Evolutionary conservation across 2,797 vertebrate species (phyloP).

Genomic region (Muraenolepis orangiensis): DNA sequence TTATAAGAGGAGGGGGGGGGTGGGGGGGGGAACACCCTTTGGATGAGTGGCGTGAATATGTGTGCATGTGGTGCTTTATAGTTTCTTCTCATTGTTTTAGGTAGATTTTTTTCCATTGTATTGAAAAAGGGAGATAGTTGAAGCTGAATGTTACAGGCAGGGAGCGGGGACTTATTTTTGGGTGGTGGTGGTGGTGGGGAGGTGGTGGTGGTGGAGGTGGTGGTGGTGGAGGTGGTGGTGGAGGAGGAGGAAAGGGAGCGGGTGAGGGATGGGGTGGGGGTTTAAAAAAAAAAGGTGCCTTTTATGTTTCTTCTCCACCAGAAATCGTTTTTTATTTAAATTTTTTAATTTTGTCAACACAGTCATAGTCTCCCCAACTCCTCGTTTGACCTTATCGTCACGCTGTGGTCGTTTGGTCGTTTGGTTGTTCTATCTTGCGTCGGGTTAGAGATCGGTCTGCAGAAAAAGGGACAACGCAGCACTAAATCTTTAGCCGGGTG

Average conservation of each 20-base stretch:
- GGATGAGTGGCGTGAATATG: too few species aligned
- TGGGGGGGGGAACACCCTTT: too few species aligned
- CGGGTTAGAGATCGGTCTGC: neutral
- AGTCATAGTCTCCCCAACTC: neutral
- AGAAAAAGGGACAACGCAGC: constrained; percentile 41
- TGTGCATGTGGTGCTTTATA: constrained; percentile 71
- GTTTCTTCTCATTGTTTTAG: constrained; percentile 77
- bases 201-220: too few species aligned
- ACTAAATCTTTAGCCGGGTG: constrained; percentile 27
- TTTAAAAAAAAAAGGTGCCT: constrained; percentile 59
- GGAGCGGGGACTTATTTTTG: constrained; percentile 36
- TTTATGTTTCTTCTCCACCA: constrained; percentile 46
- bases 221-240: too few species aligned
- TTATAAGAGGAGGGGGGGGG: neutral
- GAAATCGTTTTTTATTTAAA: constrained; percentile 22
- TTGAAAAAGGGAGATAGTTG: constrained; percentile 44
- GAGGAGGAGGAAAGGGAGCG: too few species aligned
- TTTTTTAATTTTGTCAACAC: constrained; percentile 8
- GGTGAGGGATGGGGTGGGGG: constrained; percentile 7
- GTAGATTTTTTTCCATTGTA: constrained; percentile 64
- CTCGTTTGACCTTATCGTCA: neutral
- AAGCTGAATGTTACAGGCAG: constrained; percentile 70
- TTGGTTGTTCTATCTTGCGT: neutral
- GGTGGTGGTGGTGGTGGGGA: constrained; percentile 3
- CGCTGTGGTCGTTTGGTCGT: neutral